Evolutionary conservation across 2,888 invertebrate species (phyloP).

Genomic region (Escarpia spicata): DNA sequence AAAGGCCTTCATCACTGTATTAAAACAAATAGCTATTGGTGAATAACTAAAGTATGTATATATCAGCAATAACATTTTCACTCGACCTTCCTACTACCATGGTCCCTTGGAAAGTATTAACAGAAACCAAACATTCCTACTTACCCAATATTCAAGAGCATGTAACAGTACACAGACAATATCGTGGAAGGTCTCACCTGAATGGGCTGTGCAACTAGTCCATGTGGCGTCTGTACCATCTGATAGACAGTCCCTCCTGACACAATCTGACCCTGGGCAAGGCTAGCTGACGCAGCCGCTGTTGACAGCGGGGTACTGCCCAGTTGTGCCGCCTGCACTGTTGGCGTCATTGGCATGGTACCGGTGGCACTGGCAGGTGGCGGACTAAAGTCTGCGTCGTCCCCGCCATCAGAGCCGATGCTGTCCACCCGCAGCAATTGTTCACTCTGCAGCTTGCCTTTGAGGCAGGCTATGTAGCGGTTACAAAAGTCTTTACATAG

Average conservation of each 20-base stretch:
- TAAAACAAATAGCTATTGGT: too few species aligned
- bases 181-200: slow-evolving; percentile 54
- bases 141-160: neutral
- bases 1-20: too few species aligned
- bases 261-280: slow-evolving; percentile 13
- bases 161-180: too few species aligned
- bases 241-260: slow-evolving; percentile 64
- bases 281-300: neutral
- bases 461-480: slow-evolving; percentile 87
- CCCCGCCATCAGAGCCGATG: slow-evolving; percentile 21
- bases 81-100: too few species aligned
- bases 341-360: neutral
- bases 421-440: slow-evolving; percentile 53
- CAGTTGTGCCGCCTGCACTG: neutral
- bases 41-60: too few species aligned
- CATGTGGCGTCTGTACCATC: slow-evolving; percentile 68
- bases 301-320: neutral
- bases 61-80: too few species aligned
- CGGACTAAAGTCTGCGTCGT: slow-evolving; percentile 23
- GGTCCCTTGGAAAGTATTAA: too few species aligned
- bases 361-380: slow-evolving; percentile 38
- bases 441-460: slow-evolving; percentile 71
- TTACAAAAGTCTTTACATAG: slow-evolving; percentile 94
- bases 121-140: too few species aligned
- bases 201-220: slow-evolving; percentile 67